Evolutionary conservation across 2,113 vertebrate genomes (phyloP).

Genomic region (Catharus bicknelli): DNA sequence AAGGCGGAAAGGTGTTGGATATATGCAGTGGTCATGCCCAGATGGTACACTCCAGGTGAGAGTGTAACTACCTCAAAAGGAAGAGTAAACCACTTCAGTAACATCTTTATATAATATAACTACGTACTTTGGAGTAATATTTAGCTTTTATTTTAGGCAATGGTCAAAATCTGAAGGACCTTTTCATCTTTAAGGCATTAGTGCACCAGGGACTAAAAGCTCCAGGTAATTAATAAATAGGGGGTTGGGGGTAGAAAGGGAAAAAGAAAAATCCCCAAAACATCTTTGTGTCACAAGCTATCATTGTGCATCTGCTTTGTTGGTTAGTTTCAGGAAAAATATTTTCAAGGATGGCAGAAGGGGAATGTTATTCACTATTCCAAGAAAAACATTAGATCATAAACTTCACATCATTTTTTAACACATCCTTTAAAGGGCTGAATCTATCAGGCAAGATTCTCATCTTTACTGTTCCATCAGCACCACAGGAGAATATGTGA

Average conservation of each 20-base stretch:
- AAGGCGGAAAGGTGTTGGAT: neutral
- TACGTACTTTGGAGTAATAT: constrained; percentile 11
- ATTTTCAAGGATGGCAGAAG: constrained; percentile 15
- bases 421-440: constrained; percentile 77
- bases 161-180: constrained; percentile 64
- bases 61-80: constrained; percentile 1
- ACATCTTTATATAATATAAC: constrained; percentile 31
- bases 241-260: neutral
- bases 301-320: constrained; percentile 52
- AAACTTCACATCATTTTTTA: constrained; percentile 89
- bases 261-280: neutral
- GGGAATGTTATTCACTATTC: constrained; percentile 6
- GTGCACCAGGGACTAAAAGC: constrained; percentile 71
- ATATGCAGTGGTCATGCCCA: neutral
- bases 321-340: constrained; percentile 47
- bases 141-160: constrained; percentile 68
- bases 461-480: constrained; percentile 98
- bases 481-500: constrained; percentile 96
- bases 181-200: constrained; percentile 83
- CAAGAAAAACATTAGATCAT: constrained; percentile 78
- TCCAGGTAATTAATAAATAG: constrained; percentile 60
- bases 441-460: constrained; percentile 90
- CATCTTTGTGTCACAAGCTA: constrained; percentile 47
- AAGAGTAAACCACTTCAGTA: constrained; percentile 30
- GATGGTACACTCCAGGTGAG: neutral